Base-by-base conservation (phyloP, 2,888 invertebrate species). In the Melanostoma scalare region DNA sequence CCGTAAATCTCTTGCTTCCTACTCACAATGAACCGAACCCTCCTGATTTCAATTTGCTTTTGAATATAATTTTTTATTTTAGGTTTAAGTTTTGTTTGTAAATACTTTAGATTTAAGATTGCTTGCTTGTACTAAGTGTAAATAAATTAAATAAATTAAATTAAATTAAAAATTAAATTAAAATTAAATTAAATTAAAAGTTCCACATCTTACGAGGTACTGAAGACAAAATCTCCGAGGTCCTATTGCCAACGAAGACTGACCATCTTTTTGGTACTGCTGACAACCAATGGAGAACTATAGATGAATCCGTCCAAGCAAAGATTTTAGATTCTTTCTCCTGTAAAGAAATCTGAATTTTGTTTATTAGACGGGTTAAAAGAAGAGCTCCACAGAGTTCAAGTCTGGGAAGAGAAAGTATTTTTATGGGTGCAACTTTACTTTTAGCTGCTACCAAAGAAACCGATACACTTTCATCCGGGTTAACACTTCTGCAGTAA, bases 231-330 rank as follows among this genome's bases (percentile, higher is more conserved):
- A 72, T 72, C 35, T 77, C 65, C 2, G 71, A 69, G n/a, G 78
- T 79, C 30, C 73, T 10, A 10, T 69, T 74, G 4, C 60, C 63
- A 42, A 74, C 44, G 4, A 73, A 79, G 2, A 79, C 68, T 0
- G 61, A 79, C 56, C 74, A 74, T n/a, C 50, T 60, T 38, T 73
- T 73, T 38, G 74, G 74, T 35, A 61, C 6, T 3, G 67, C 67
- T 10, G 67, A 79, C 6, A 67, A n/a, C 72, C 73, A 79, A 36
- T 79, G 68, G 3, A 78, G 53, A 8, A 74, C 79, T 20, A 68
- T 56, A 0, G 60, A 67, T 6, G 72, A 58, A 36, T 71, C 69
- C 10, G 52, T 77, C 58, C 63, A 77, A 4, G 74, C 52, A 52
- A 56, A 65, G 6, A 31, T 33, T 48, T n/a, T 38, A 20, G 31